Percentiles rank a stretch among this genome's conserved stretches.
Conservation (phyloP, 2,113 vertebrate genomes). For the Mola mola region DNA sequence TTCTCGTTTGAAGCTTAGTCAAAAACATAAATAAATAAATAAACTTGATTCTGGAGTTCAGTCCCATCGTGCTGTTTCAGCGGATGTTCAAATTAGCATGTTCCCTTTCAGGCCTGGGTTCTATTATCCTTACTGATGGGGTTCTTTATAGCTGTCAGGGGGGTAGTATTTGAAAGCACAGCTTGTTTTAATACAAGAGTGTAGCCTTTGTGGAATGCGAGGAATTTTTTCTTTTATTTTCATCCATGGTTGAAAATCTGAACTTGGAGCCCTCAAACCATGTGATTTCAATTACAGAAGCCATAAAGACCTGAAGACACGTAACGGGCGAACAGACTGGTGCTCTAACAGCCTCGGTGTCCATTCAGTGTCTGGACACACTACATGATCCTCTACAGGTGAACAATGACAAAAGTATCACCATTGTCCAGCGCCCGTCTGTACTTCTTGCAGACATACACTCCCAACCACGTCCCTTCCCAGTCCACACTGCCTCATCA, state of each 20-base stretch:
- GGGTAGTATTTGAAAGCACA: slow-evolving; percentile 61
- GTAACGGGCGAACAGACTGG: slow-evolving; percentile 42
- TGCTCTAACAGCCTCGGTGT: slow-evolving; percentile 9
- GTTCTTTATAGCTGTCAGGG: slow-evolving; percentile 74
- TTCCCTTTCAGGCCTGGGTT: slow-evolving; percentile 70
- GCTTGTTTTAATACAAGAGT: slow-evolving; percentile 72
- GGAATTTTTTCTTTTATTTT: slow-evolving; percentile 76
- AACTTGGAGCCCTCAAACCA: slow-evolving; percentile 54
- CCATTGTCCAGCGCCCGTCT: too few species aligned
- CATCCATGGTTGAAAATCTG: slow-evolving; percentile 66
- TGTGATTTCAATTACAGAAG: slow-evolving; percentile 71
- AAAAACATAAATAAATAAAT: slow-evolving; percentile 41
- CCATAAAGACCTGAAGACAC: slow-evolving; percentile 59
- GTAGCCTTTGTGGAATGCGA: slow-evolving; percentile 68
- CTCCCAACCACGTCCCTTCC: too few species aligned
- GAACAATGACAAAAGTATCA: too few species aligned
- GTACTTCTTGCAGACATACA: too few species aligned
- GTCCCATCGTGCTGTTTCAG: slow-evolving; percentile 32
- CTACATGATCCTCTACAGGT: slow-evolving; percentile 18
- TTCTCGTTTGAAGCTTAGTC: slow-evolving; percentile 27
- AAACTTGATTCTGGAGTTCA: slow-evolving; percentile 25
- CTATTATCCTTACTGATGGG: slow-evolving; percentile 62
- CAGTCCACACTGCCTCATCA: too few species aligned
- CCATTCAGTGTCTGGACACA: slow-evolving; percentile 16
- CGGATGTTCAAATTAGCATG: slow-evolving; percentile 73